phyloP scores from a whole-genome alignment of 2,888 invertebrate species.

The Tanytarsus gracilentus region DNA sequence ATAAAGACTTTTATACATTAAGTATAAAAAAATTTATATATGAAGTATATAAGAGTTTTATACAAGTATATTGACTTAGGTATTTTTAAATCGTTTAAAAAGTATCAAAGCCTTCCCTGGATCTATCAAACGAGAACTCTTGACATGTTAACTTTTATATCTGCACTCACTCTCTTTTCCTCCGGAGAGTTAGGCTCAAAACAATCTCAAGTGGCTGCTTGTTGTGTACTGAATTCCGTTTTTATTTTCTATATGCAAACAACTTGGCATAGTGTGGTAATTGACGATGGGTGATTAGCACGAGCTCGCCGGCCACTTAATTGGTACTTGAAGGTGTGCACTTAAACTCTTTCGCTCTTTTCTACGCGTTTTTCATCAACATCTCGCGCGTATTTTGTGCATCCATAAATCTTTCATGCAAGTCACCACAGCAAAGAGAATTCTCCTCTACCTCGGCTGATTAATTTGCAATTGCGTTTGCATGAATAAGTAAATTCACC shows the following conservation, averaged over 20 bases:
- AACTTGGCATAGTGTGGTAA: not conserved
- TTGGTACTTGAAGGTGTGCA: conserved; percentile 13
- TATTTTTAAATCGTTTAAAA: too few relatives aligned
- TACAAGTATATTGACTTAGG: too few relatives aligned
- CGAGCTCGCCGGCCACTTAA: conserved; percentile 8
- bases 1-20: too few relatives aligned
- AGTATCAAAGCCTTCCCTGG: too few relatives aligned
- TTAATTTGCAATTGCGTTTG: conserved; percentile 12
- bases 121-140: too few relatives aligned
- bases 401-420: not conserved
- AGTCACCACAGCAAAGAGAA: not conserved
- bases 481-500: conserved; percentile 1
- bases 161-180: not conserved
- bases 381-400: not conserved
- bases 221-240: not conserved
- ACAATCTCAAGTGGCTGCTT: not conserved
- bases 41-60: too few relatives aligned
- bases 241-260: not conserved
- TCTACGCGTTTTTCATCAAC: not conserved
- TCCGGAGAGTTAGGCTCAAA: too few relatives aligned
- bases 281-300: conserved; percentile 18
- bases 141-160: too few relatives aligned
- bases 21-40: too few relatives aligned
- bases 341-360: not conserved
- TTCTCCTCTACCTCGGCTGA: not conserved